phyloP scores from a whole-genome alignment of 2,888 invertebrate genomes.

The Pharmacophagus antenor region DNA sequence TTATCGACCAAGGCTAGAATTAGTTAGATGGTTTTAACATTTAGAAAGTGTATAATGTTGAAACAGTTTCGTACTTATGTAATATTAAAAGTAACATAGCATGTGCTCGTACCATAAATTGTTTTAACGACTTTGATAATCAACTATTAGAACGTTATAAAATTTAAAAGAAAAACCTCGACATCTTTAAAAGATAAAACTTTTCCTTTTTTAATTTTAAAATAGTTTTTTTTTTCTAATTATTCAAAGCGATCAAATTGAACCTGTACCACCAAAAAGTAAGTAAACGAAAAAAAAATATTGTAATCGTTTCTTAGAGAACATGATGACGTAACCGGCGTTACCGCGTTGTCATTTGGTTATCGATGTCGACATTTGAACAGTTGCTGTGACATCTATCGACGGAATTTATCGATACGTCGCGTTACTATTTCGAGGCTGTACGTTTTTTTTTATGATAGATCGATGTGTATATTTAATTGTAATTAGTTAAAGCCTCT shows the following conservation, averaged over 20 bases:
- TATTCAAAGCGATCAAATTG: not conserved
- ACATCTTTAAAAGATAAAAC: no score
- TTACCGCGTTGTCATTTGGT: conserved; percentile 48
- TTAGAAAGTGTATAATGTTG: conserved; percentile 3
- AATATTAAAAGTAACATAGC: no score
- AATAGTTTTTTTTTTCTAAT: no score
- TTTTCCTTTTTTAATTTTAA: no score
- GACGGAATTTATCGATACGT: conserved; percentile 40
- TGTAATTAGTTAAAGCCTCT: no score
- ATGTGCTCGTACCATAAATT: no score
- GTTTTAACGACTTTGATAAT: no score
- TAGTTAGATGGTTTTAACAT: conserved; percentile 20
- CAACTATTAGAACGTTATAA: no score
- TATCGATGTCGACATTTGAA: conserved; percentile 45
- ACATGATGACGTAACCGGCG: conserved; percentile 33
- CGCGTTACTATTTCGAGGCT: conserved; percentile 34
- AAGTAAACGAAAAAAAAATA: not conserved
- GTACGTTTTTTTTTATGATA: no score
- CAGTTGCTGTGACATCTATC: conserved; percentile 45
- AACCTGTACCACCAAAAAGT: not conserved
- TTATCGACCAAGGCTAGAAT: conserved; percentile 30
- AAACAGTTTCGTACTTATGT: not conserved
- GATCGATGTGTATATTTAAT: no score
- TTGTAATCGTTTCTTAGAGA: conserved; percentile 32
- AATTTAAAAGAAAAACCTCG: no score